Conservation (phyloP, 2,113 vertebrate genomes). For the Rhinopithecus roxellana region DNA sequence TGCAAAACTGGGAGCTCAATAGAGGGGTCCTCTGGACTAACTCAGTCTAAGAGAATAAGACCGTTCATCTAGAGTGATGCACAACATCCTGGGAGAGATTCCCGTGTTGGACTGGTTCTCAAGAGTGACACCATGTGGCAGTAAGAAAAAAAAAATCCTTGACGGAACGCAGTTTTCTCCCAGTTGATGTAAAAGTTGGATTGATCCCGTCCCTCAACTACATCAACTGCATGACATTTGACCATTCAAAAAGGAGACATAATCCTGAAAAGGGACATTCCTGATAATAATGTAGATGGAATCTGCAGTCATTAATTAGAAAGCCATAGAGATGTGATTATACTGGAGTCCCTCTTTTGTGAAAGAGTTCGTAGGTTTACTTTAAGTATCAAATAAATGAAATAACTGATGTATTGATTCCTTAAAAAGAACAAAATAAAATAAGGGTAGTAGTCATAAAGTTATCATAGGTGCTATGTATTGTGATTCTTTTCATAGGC, state of each 20-base stretch:
- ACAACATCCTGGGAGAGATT: not conserved
- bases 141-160: not conserved
- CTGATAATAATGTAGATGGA: not conserved
- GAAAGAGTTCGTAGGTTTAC: not conserved
- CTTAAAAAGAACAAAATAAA: slow-evolving; percentile 11
- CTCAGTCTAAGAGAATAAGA: not conserved
- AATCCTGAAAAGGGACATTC: not conserved
- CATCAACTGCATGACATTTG: not conserved
- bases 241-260: not conserved
- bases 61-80: not conserved
- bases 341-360: not conserved
- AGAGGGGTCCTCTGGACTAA: not conserved
- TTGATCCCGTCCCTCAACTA: not conserved
- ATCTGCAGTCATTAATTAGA: not conserved
- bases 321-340: not conserved
- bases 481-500: not conserved
- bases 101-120: not conserved
- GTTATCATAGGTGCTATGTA: not conserved
- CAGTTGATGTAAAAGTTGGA: not conserved
- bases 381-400: slow-evolving; percentile 2
- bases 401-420: not conserved
- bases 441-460: not conserved
- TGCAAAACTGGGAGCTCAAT: not conserved
- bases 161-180: not conserved
- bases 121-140: slow-evolving; percentile 34